Base-by-base conservation (phyloP, 2,113 vertebrate genomes). In the Lethenteron reissneri region DNA sequence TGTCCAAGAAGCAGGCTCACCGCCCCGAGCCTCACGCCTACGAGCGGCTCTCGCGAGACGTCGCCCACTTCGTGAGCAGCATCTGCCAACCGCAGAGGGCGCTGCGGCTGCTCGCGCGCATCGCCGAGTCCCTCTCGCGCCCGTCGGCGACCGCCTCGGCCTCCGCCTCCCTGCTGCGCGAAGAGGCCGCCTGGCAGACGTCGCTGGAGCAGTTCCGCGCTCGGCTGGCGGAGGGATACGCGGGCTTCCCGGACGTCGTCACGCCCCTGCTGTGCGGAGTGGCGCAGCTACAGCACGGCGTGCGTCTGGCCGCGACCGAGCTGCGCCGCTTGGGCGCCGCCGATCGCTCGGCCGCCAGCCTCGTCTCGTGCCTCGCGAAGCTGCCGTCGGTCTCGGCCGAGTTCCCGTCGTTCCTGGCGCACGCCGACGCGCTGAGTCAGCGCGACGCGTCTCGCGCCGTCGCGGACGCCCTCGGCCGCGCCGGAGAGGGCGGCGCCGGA, bases 171-270 rank as follows among this genome's bases (percentile, higher is more conserved):
- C 79, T 95, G 11, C 79, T 99, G n/a, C 88, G 83, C 57, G 90
- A 99, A 75, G 94, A 96, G 76, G 82, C 81, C 0, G 84, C 87
- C 2, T 99, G 94, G 94, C 94, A 99, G 41, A 83, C 81, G 4
- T 99, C 94, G 0, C 90, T 95, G 75, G 85, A 90, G 57, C 86
- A 83, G 68, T 96, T 96, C 70, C 80, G 83, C 57, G 88, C 81
- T 73, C 83, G 81, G 59, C 81, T 99, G 72, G 72, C 76, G 0
- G 88, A 91, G 10, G 87, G 90, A 3, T 96, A 89, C 56, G 80
- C 83, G 0, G 76, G 81, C 0, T 96, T 86, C 75, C 90, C 90
- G 0, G 92, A 99, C 7, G 80, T 82, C 9, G 73, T 89, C 1
- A 19, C 78, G 8, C 92, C 94, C 0, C 73, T 97, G 8, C 82